Percentiles rank a stretch among this genome's conserved stretches.
Conservation (phyloP, 2,113 vertebrate species). For the Gadus chalcogrammus region DNA sequence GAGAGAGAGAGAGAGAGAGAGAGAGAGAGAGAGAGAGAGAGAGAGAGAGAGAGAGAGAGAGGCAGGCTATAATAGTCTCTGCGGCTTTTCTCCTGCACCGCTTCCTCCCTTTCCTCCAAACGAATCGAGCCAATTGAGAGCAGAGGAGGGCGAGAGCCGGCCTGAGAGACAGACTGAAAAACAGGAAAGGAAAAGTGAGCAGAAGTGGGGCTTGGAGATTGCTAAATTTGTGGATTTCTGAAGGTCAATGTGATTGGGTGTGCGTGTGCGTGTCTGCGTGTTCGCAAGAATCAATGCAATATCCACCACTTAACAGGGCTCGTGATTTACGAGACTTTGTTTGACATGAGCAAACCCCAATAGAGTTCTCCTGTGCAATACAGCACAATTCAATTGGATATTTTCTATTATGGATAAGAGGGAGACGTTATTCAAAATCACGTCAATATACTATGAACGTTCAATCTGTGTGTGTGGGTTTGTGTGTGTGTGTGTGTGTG, state of each 20-base stretch:
- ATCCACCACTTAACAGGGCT: no score
- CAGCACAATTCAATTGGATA: no score
- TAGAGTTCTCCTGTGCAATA: no score
- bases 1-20: constrained; percentile 16
- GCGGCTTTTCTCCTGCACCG: no score
- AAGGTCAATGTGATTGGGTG: constrained; percentile 15
- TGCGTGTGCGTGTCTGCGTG: no score
- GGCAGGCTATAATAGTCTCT: not conserved
- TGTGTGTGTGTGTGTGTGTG: no score
- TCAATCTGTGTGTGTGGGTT: no score
- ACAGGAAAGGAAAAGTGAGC: not conserved
- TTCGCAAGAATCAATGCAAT: no score
- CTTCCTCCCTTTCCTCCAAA: not conserved
- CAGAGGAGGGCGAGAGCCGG: not conserved
- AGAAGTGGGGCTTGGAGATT: not conserved
- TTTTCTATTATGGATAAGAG: no score
- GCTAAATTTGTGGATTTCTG: constrained; percentile 16
- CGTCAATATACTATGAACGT: not conserved
- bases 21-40: constrained; percentile 1
- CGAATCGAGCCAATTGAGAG: not conserved
- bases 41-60: not conserved
- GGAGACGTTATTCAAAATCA: not conserved
- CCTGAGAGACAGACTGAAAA: constrained; percentile 15
- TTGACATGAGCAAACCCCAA: no score
- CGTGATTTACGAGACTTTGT: no score